Evolutionary conservation across 2,797 vertebrate species (phyloP).

Genomic region (Sparidentex hasta): DNA sequence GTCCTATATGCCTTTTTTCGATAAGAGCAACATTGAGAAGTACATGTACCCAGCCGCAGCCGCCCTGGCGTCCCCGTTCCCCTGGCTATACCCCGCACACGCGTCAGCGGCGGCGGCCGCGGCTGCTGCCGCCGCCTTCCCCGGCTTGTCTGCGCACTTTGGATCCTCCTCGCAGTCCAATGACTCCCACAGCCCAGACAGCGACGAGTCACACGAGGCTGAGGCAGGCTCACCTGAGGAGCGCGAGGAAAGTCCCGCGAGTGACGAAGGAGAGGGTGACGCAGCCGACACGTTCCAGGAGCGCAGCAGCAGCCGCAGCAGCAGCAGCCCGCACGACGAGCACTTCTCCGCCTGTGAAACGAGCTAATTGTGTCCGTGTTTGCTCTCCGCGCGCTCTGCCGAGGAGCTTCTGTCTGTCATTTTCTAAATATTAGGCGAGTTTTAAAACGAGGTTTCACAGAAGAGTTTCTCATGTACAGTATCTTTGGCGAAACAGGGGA

Average conservation of each 20-base stretch:
- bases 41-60: constrained; percentile 89
- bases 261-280: constrained; percentile 75
- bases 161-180: constrained; percentile 72
- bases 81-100: constrained; percentile 91
- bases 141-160: constrained; percentile 86
- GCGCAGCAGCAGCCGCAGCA: constrained; percentile 60
- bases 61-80: constrained; percentile 86
- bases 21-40: constrained; percentile 92
- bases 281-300: constrained; percentile 64
- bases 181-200: constrained; percentile 75
- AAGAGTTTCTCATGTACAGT: constrained; percentile 66
- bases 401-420: constrained; percentile 63
- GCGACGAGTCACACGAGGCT: constrained; percentile 70
- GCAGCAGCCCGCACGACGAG: constrained; percentile 60
- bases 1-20: constrained; percentile 93
- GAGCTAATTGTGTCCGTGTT: constrained; percentile 72
- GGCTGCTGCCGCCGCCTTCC: constrained; percentile 84
- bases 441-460: constrained; percentile 71
- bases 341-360: constrained; percentile 72
- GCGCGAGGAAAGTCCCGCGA: constrained; percentile 75
- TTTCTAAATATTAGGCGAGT: constrained; percentile 44
- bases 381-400: constrained; percentile 62
- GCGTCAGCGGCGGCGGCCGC: constrained; percentile 82
- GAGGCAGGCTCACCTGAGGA: constrained; percentile 79
- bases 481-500: constrained; percentile 69